Percentiles rank a stretch among this genome's conserved stretches.
These are phyloP conservation scores for Graptemys geographica DNA, from an alignment of 2,797 vertebrate genomes.

Conservation along the genomic window DNA sequence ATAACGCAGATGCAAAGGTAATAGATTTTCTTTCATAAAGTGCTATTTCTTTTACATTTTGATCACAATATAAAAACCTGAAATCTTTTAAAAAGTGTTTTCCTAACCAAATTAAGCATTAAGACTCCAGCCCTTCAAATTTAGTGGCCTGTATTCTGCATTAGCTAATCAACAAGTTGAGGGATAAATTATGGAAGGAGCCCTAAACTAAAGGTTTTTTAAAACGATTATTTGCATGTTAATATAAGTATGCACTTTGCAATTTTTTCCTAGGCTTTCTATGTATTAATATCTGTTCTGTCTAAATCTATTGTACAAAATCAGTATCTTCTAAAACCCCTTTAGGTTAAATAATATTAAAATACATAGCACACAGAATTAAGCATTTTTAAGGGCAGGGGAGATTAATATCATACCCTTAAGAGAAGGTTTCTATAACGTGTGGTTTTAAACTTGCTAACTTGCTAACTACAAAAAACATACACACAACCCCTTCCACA, in stretches of 20 bases:
- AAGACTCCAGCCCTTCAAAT: not conserved
- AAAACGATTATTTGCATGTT: not conserved
- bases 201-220: not conserved
- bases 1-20: not conserved
- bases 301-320: conserved; percentile 26
- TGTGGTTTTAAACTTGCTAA: conserved; percentile 35
- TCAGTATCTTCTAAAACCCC: not conserved
- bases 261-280: not conserved
- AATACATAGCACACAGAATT: conserved; percentile 18
- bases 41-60: conserved; percentile 40
- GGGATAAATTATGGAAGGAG: not conserved
- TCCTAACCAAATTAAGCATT: not conserved
- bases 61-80: not conserved
- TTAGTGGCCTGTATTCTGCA: not conserved
- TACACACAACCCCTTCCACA: not conserved
- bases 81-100: not conserved
- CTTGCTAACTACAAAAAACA: not conserved
- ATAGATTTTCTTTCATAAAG: not conserved
- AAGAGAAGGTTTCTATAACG: conserved; percentile 53
- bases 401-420: conserved; percentile 22
- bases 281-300: conserved; percentile 3
- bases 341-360: conserved; percentile 52
- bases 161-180: not conserved
- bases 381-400: conserved; percentile 37
- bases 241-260: not conserved